phyloP scores from a whole-genome alignment of 2,113 vertebrate species.

The Halichoerus grypus region DNA sequence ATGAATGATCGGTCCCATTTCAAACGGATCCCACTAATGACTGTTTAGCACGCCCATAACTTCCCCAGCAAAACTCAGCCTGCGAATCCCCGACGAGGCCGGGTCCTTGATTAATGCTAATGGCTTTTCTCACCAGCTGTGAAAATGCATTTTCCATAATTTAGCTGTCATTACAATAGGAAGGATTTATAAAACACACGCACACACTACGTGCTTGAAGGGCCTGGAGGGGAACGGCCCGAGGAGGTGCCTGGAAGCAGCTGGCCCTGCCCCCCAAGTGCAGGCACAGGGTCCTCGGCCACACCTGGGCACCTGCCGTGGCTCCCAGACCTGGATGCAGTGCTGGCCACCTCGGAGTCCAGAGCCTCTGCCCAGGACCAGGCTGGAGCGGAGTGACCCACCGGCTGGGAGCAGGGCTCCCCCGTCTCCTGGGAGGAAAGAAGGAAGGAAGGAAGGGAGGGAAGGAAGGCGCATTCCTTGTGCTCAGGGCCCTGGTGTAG shows the following conservation, averaged over 20 bases:
- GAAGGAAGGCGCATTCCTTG: not conserved
- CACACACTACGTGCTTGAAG: not conserved
- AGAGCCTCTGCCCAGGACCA: rapidly evolving
- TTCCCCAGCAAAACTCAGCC: conserved; percentile 25
- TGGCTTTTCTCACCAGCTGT: conserved; percentile 82
- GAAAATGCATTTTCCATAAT: conserved; percentile 84
- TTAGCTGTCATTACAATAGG: conserved; percentile 80
- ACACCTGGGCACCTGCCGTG: not conserved
- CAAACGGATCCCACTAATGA: not conserved
- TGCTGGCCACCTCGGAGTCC: rapidly evolving
- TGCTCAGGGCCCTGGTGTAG: no score
- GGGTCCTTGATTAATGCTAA: conserved; percentile 81
- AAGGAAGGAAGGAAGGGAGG: not conserved
- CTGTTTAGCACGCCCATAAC: conserved; percentile 15
- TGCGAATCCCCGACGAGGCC: conserved; percentile 16
- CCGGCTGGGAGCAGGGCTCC: rapidly evolving
- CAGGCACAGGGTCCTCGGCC: not conserved
- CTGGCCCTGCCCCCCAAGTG: not conserved
- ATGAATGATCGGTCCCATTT: not conserved
- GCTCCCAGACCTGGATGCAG: not conserved
- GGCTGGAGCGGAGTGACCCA: not conserved
- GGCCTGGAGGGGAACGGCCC: not conserved
- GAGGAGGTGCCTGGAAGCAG: not conserved
- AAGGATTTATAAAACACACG: conserved; percentile 79
- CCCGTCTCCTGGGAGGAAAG: no score